Conservation (phyloP, 1,140 invertebrate genomes). For the Hermetia illucens region DNA sequence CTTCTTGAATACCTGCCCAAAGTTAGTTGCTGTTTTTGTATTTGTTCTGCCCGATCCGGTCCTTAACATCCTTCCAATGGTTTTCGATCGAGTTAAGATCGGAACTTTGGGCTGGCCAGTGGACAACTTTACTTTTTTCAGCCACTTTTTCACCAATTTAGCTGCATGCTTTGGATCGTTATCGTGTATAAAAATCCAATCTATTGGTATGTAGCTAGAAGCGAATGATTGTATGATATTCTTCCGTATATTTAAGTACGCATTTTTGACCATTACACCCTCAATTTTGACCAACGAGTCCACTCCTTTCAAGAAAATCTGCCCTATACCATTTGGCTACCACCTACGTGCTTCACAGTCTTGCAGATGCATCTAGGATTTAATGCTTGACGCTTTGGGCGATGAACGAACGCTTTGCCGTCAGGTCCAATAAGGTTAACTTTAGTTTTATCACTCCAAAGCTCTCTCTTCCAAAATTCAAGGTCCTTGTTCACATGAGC, state of each 20-base stretch:
- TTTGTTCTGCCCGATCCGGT: too few relatives aligned
- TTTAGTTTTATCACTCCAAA: constrained; percentile 9
- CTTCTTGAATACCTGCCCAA: too few relatives aligned
- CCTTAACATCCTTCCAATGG: too few relatives aligned
- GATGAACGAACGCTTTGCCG: constrained; percentile 7
- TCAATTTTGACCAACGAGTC: constrained; percentile 9
- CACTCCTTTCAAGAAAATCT: constrained; percentile 10
- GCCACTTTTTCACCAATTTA: constrained; percentile 6
- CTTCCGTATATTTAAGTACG: constrained; percentile 9
- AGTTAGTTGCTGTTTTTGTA: too few relatives aligned
- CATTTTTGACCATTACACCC: constrained; percentile 1
- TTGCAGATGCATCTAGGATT: constrained; percentile 8
- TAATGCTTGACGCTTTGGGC: constrained; percentile 4
- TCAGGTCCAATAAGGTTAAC: constrained; percentile 7
- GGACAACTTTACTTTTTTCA: too few relatives aligned
- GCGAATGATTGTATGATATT: constrained; percentile 7
- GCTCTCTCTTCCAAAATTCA: constrained; percentile 7
- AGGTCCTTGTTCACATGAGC: constrained; percentile 5
- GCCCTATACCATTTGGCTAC: constrained; percentile 12
- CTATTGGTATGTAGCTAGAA: constrained; percentile 9
- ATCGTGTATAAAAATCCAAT: constrained; percentile 12
- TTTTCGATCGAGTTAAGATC: too few relatives aligned
- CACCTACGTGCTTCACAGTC: constrained; percentile 16
- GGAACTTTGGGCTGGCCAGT: too few relatives aligned
- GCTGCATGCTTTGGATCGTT: constrained; percentile 15